Conservation (phyloP, 2,888 invertebrate genomes). For the Helicoverpa assulta region DNA sequence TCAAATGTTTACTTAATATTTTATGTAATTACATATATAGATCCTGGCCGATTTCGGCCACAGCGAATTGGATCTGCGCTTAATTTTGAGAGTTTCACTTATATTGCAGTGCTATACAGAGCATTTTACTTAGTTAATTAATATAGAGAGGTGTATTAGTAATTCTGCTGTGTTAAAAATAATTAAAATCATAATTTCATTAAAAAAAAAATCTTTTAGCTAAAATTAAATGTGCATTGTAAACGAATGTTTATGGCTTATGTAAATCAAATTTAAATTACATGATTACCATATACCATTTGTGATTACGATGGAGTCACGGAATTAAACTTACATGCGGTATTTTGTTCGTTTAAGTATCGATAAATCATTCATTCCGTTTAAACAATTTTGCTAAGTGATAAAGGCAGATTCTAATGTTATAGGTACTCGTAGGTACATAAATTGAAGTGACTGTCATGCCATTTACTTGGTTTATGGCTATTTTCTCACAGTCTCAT, state of each 20-base stretch:
- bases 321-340: constrained; percentile 63
- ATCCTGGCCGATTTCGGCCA: too few relatives aligned
- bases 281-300: constrained; percentile 63
- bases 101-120: too few relatives aligned
- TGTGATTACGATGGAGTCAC: constrained; percentile 57
- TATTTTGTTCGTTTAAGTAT: constrained; percentile 54
- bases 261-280: constrained; percentile 56
- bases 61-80: too few relatives aligned
- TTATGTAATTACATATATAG: too few relatives aligned
- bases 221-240: constrained; percentile 32
- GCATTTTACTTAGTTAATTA: too few relatives aligned
- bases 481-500: background rate
- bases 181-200: too few relatives aligned
- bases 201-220: background rate
- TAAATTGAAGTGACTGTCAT: background rate
- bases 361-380: constrained; percentile 56
- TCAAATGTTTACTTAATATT: too few relatives aligned
- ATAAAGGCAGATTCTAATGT: constrained; percentile 24
- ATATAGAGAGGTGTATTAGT: too few relatives aligned
- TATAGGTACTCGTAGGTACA: constrained; percentile 3
- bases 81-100: too few relatives aligned
- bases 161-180: too few relatives aligned
- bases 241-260: constrained; percentile 55
- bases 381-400: constrained; percentile 39
- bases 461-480: background rate